Conservation (phyloP, 1,140 invertebrate genomes). For the Drosophila simulans region DNA sequence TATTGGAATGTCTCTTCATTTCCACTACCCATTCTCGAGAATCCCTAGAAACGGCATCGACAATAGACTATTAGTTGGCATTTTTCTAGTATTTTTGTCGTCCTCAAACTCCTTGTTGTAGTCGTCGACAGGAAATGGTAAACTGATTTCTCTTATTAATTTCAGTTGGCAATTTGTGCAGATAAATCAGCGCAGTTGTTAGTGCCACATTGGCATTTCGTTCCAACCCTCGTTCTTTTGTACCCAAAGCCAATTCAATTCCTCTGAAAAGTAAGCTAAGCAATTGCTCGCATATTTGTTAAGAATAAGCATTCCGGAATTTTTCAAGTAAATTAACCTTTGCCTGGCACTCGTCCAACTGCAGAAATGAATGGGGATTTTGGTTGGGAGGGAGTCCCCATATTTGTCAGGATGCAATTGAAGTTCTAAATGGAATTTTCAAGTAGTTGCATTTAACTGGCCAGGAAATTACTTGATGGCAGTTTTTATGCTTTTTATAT, state of each 20-base stretch:
- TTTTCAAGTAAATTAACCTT: slow-evolving; percentile 62
- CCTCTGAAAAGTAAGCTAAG: slow-evolving; percentile 38
- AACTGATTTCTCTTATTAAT: slow-evolving; percentile 80
- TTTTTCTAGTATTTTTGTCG: slow-evolving; percentile 62
- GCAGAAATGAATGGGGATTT: slow-evolving; percentile 6
- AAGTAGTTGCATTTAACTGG: neutral
- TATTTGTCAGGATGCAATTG: slow-evolving; percentile 17
- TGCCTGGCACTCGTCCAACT: slow-evolving; percentile 20
- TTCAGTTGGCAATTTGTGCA: slow-evolving; percentile 74
- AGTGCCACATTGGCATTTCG: slow-evolving; percentile 23
- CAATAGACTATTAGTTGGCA: slow-evolving; percentile 70
- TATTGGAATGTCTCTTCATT: slow-evolving; percentile 73
- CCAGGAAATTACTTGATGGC: no score
- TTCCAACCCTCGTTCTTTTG: slow-evolving; percentile 2
- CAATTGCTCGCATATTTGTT: slow-evolving; percentile 62
- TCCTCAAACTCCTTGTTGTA: slow-evolving; percentile 12
- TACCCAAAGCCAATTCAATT: slow-evolving; percentile 20
- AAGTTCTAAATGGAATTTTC: slow-evolving; percentile 14
- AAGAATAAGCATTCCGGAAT: slow-evolving; percentile 51
- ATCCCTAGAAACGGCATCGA: slow-evolving; percentile 20
- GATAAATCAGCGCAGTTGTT: slow-evolving; percentile 60
- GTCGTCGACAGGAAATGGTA: slow-evolving; percentile 69
- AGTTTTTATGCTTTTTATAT: no score
- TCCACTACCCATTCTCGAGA: slow-evolving; percentile 8
- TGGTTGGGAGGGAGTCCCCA: neutral